Evolutionary conservation across 2,797 vertebrate species (phyloP), one percentile per base, ranked within the genome.

Genomic region (Oophaga sylvatica): DNA sequence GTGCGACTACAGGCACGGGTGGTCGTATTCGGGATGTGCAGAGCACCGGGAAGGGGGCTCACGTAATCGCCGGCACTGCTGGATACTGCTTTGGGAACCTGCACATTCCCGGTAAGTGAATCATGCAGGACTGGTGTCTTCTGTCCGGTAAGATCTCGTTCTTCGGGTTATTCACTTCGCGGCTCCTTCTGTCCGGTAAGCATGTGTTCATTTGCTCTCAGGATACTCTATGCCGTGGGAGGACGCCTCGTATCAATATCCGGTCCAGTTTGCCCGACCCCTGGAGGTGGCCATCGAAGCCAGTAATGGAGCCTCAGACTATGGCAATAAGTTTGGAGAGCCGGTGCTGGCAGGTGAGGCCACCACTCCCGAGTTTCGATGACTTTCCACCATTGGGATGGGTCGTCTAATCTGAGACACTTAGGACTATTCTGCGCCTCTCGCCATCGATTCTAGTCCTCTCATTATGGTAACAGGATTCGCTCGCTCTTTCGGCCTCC

Each of bases 311-410:
- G 97, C 97, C 6, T 98, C 97, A 0, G 97, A 99, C 92, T 99
- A 99, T 0, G 97, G 97, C 81, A 99, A 99, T 94, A 99, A 98
- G 90, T 98, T 98, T 91, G 97, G 97, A 77, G 97, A 98, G 65
- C 97, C 97, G 0, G 95, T 99, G 5, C 91, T 99, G 78, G 94
- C 97, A 71, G 97, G 97, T 97, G 76, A 92, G 93, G 41, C 31
- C 70, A 20, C 31, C 16, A 19, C 1, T 57, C 76, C 35, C 77
- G 20, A 7, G 31, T 17, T 11, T 35, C 20, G n/a, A 59, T 29
- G 56, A 19, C 4, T 59, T 70, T 13, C 67, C 13, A 6, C n/a
- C n/a, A 15, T 26, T 67, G n/a, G n/a, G 12, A n/a, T 65, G 48
- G 48, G 48, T 53, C 48, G 1, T 53, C 48, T 9, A 53, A 11